A percentile compares a stretch with the other conserved stretches of the same genome.
phyloP scores from a whole-genome alignment of 2,113 vertebrate genomes.

The Thryonomys swinderianus region DNA sequence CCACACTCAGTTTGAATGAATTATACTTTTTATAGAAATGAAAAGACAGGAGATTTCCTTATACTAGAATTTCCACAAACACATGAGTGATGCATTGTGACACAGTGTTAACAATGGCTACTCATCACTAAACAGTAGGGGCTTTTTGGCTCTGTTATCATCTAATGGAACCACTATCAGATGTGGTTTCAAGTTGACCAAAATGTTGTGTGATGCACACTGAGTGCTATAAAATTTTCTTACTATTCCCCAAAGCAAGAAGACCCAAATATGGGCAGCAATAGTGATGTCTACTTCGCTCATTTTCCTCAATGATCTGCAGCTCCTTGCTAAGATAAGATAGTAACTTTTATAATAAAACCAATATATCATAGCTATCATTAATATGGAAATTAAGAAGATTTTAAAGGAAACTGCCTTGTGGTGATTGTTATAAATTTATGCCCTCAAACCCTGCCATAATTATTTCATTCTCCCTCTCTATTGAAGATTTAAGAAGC shows the following conservation, averaged over 20 bases:
- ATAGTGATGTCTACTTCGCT: background rate
- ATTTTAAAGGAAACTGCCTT: background rate
- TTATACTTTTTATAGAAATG: background rate
- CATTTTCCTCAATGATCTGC: background rate
- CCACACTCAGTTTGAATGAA: background rate
- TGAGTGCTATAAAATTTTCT: background rate
- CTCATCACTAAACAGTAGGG: background rate
- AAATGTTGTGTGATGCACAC: background rate
- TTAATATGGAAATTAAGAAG: conserved; percentile 28
- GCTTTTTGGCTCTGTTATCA: background rate
- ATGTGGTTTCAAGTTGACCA: background rate
- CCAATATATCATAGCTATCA: background rate
- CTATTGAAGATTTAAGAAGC: conserved; percentile 25
- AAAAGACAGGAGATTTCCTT: background rate
- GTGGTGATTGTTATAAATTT: background rate
- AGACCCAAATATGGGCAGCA: background rate
- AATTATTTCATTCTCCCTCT: conserved; percentile 12
- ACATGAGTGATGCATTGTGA: background rate
- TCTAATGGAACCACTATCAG: background rate
- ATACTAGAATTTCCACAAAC: background rate
- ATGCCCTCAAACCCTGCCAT: background rate
- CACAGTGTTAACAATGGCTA: background rate
- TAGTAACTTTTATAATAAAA: background rate
- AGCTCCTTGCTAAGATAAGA: background rate
- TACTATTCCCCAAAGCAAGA: background rate